Evolutionary conservation across 2,113 vertebrate species (phyloP).

Genomic region (Nycticryphes semicollaris): DNA sequence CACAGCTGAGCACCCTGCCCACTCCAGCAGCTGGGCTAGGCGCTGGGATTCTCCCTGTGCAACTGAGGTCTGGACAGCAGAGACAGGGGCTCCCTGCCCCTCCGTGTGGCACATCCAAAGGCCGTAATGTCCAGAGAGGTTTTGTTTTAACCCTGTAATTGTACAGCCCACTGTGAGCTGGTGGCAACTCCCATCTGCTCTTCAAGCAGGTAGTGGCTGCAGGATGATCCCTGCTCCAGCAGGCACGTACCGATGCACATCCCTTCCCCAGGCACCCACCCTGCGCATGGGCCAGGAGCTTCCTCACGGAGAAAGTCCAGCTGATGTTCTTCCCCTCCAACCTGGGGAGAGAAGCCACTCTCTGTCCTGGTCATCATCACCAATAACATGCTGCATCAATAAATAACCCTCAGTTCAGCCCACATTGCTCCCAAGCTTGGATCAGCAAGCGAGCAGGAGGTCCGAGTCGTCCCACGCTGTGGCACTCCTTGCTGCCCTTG

Average conservation of each 20-base stretch:
- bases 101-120: not conserved
- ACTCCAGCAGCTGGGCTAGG: not conserved
- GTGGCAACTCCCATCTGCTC: not conserved
- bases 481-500: conserved; percentile 8
- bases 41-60: not conserved
- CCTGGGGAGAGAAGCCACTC: not conserved
- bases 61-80: not conserved
- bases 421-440: not conserved
- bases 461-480: not conserved
- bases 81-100: not conserved
- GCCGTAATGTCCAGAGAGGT: not conserved
- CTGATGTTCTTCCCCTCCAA: not conserved
- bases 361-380: not conserved
- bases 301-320: not conserved
- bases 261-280: not conserved
- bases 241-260: rapidly evolving
- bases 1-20: rapidly evolving
- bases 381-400: conserved; percentile 38
- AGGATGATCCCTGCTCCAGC: rapidly evolving
- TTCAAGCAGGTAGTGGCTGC: not conserved
- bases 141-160: not conserved
- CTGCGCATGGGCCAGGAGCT: rapidly evolving
- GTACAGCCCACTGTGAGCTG: not conserved
- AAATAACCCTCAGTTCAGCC: conserved; percentile 60
- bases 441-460: not conserved